Evolutionary conservation across 2,888 invertebrate genomes (phyloP).

Genomic region (Campoplex capitator): DNA sequence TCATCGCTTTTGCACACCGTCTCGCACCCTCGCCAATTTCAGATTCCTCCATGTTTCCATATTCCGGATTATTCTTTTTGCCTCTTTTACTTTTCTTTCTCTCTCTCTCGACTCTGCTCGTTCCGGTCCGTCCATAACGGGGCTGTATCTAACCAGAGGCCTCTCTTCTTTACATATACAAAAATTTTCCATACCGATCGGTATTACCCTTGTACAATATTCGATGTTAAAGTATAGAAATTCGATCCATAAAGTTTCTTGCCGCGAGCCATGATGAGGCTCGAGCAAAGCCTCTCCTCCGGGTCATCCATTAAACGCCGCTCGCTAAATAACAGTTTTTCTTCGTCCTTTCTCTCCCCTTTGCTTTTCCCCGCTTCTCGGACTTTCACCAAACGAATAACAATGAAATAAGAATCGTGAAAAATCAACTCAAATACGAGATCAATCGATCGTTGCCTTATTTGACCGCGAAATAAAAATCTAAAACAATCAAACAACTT

Average conservation of each 20-base stretch:
- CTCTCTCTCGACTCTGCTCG: conserved; percentile 1
- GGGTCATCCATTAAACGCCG: conserved; percentile 72
- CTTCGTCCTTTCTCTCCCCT: conserved; percentile 55
- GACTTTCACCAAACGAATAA: conserved; percentile 29
- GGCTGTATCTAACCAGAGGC: conserved; percentile 32
- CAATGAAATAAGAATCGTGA: conserved; percentile 9
- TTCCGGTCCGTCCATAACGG: conserved; percentile 22
- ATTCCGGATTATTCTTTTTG: conserved; percentile 45
- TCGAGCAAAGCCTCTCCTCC: conserved; percentile 72
- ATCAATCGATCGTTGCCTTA: too few species aligned
- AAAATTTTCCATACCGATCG: not conserved
- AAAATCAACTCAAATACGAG: too few species aligned
- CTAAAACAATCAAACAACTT: not conserved
- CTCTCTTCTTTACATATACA: conserved; percentile 17
- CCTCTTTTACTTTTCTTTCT: conserved; percentile 18
- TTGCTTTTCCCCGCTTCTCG: conserved; percentile 48
- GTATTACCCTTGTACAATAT: not conserved
- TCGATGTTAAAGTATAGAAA: conserved; percentile 50
- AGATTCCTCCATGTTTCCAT: conserved; percentile 54
- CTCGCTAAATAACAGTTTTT: conserved; percentile 56
- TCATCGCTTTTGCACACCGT: conserved; percentile 39
- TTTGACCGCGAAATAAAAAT: too few species aligned
- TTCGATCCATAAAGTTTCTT: conserved; percentile 80
- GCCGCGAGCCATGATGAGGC: conserved; percentile 75
- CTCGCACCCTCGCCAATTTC: conserved; percentile 53